Percentiles rank a stretch among this genome's conserved stretches.
phyloP scores from a whole-genome alignment of 2,113 vertebrate species.

The Noturus placidus region DNA sequence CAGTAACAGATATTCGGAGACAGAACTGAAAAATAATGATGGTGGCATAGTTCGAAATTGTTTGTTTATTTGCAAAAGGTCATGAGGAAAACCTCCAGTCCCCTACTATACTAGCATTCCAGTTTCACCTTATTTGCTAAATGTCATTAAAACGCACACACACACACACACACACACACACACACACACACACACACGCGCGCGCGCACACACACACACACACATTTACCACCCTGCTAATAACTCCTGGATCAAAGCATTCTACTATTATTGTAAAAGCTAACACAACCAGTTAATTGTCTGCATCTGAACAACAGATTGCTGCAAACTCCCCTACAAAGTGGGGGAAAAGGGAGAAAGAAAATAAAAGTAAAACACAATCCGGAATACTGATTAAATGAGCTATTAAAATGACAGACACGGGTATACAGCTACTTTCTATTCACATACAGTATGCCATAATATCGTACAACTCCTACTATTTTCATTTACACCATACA shows the following conservation, averaged over 20 bases:
- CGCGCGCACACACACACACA: neutral
- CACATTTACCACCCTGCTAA: neutral
- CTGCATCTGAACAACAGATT: constrained; percentile 46
- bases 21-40: neutral
- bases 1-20: constrained; percentile 10
- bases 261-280: constrained; percentile 42
- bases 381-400: neutral
- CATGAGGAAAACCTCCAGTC: neutral
- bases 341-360: neutral
- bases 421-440: neutral
- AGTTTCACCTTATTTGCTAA: constrained; percentile 10
- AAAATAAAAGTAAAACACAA: neutral
- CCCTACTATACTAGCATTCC: neutral
- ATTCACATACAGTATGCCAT: neutral
- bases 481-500: neutral
- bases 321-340: constrained; percentile 20
- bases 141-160: constrained; percentile 1
- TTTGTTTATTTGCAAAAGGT: constrained; percentile 19
- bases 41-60: neutral
- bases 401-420: neutral
- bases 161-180: neutral
- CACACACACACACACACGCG: neutral
- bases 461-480: neutral
- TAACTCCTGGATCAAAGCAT: constrained; percentile 52
- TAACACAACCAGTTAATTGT: constrained; percentile 16